Evolutionary conservation across 1,140 invertebrate species (phyloP).

Genomic region (Diuraphis noxia): DNA sequence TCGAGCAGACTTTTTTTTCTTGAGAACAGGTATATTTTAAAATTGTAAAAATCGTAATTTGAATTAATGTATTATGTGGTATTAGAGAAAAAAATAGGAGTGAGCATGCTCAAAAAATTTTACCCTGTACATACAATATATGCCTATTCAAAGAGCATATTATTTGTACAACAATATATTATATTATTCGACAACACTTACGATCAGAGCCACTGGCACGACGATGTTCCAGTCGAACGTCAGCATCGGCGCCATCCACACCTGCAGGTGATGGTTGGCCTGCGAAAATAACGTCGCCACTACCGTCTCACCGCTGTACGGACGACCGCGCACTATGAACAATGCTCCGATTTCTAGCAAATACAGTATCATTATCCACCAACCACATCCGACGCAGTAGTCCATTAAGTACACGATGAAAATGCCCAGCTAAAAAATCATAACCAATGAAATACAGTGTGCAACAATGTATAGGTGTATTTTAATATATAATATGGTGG

Average conservation of each 20-base stretch:
- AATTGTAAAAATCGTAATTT: too few relatives aligned
- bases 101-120: too few relatives aligned
- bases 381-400: conserved; percentile 77
- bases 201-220: conserved; percentile 76
- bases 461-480: too few relatives aligned
- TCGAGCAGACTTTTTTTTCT: too few relatives aligned
- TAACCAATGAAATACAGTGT: background rate
- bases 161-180: background rate
- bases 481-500: too few relatives aligned
- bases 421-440: conserved; percentile 71
- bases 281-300: conserved; percentile 67
- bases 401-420: conserved; percentile 83
- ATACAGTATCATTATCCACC: conserved; percentile 84
- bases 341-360: conserved; percentile 76
- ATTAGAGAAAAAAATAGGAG: too few relatives aligned
- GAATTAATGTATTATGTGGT: too few relatives aligned
- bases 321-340: conserved; percentile 79
- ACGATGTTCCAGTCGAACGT: conserved; percentile 89
- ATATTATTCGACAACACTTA: conserved; percentile 60
- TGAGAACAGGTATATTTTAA: too few relatives aligned
- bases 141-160: background rate
- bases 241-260: conserved; percentile 71
- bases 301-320: conserved; percentile 80
- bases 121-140: too few relatives aligned
- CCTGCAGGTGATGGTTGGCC: conserved; percentile 63